phyloP scores from a whole-genome alignment of 2,797 vertebrate genomes.

The Platyrinchus mystaceus region DNA sequence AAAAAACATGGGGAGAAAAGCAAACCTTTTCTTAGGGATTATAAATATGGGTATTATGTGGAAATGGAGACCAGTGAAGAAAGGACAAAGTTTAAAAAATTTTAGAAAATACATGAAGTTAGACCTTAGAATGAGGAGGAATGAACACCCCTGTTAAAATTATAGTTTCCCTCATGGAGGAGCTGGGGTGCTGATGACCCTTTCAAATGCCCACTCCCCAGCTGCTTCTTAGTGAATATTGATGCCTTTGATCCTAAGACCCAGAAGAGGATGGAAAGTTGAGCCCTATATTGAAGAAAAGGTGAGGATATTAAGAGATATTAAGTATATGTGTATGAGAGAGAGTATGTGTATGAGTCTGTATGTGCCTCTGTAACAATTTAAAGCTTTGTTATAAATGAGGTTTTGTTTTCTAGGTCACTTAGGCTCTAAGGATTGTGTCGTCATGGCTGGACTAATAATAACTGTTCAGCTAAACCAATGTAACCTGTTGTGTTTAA shows the following conservation, averaged over 20 bases:
- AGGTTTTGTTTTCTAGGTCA: neutral
- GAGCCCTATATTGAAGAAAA: neutral
- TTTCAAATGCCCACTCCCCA: neutral
- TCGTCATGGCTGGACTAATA: neutral
- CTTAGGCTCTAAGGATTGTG: neutral
- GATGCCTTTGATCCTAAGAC: neutral
- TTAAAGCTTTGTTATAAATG: neutral
- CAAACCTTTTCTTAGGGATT: neutral
- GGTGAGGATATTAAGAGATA: neutral
- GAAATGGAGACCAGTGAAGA: neutral
- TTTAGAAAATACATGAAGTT: neutral
- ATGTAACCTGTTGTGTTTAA: neutral
- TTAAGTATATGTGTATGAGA: neutral
- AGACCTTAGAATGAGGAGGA: neutral
- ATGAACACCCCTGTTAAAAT: neutral
- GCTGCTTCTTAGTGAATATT: neutral
- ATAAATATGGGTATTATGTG: neutral
- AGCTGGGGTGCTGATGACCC: accelerated
- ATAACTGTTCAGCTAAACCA: neutral
- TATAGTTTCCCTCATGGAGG: accelerated
- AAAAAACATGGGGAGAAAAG: neutral
- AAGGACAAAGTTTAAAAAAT: neutral
- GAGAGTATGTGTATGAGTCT: too few relatives aligned
- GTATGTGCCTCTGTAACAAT: neutral
- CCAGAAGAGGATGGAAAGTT: accelerated